These are phyloP conservation scores for Apotomis betuletana DNA, from an alignment of 2,888 invertebrate species.

Conservation along the genomic window DNA sequence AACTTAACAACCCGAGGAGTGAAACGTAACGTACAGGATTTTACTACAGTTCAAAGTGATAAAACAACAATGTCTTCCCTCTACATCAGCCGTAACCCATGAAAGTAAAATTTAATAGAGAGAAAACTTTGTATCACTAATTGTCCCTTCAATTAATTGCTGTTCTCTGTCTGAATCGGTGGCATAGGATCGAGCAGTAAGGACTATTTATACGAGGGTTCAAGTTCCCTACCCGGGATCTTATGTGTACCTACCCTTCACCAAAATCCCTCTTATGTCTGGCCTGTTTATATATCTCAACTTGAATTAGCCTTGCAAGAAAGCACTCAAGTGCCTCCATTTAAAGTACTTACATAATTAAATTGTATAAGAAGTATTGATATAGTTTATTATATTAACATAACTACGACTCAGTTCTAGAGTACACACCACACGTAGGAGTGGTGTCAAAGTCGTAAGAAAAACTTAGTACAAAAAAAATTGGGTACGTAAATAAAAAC, in stretches of 20 bases:
- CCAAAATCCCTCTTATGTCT: conserved; percentile 25
- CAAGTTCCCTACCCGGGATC: conserved; percentile 20
- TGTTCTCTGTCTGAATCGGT: conserved; percentile 4
- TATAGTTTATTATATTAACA: too few relatives aligned
- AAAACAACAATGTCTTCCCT: conserved; percentile 5
- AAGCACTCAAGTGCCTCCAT: conserved; percentile 13
- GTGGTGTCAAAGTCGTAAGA: too few relatives aligned
- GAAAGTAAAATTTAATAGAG: not conserved
- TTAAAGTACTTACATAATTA: conserved; percentile 1
- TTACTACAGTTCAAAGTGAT: conserved; percentile 1
- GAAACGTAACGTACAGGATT: not conserved
- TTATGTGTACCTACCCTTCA: conserved; percentile 14
- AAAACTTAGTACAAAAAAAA: too few relatives aligned
- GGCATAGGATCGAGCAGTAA: conserved; percentile 21
- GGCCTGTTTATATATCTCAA: conserved; percentile 12
- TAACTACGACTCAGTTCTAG: too few relatives aligned
- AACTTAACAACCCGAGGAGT: not conserved
- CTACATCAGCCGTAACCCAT: not conserved
- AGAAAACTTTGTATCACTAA: conserved; percentile 4
- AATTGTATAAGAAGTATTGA: too few relatives aligned
- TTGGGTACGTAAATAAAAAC: too few relatives aligned
- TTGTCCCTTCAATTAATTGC: conserved; percentile 18
- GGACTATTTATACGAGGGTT: conserved; percentile 24
- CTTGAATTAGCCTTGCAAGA: conserved; percentile 15
- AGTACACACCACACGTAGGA: too few relatives aligned